phyloP scores from a whole-genome alignment of 1,140 invertebrate genomes.

The Diabrotica undecimpunctata region DNA sequence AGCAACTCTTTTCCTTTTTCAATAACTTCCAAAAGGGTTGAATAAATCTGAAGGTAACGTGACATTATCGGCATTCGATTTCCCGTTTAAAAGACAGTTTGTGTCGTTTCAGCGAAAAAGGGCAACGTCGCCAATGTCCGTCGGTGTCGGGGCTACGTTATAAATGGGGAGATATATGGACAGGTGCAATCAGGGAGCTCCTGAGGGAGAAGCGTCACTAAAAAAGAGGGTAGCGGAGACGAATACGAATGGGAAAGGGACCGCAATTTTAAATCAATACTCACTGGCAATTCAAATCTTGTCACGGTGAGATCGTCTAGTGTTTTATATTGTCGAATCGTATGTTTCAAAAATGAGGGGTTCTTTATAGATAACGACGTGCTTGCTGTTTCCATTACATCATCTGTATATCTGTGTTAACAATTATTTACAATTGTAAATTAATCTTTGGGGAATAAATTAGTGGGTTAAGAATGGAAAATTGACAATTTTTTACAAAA shows the following conservation, averaged over 20 bases:
- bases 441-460: too few species aligned
- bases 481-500: too few species aligned
- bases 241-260: slow-evolving; percentile 36
- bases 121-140: slow-evolving; percentile 28
- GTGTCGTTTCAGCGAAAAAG: slow-evolving; percentile 43
- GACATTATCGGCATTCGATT: slow-evolving; percentile 43
- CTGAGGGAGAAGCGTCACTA: slow-evolving; percentile 41
- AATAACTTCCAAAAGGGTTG: slow-evolving; percentile 31
- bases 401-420: too few species aligned
- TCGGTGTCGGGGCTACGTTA: slow-evolving; percentile 25
- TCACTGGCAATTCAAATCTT: slow-evolving; percentile 28
- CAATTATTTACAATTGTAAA: too few species aligned
- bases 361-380: too few species aligned
- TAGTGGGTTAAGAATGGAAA: too few species aligned
- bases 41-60: slow-evolving; percentile 45
- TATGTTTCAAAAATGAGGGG: not conserved
- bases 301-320: slow-evolving; percentile 19
- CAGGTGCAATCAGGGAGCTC: slow-evolving; percentile 44
- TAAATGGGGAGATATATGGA: slow-evolving; percentile 43
- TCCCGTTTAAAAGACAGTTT: slow-evolving; percentile 36
- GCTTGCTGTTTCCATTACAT: too few species aligned
- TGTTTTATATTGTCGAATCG: not conserved
- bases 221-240: slow-evolving; percentile 36
- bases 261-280: slow-evolving; percentile 38
- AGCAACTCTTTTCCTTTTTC: slow-evolving; percentile 1